Evolutionary conservation across 2,113 vertebrate genomes (phyloP).

Genomic region (Oreochromis niloticus): DNA sequence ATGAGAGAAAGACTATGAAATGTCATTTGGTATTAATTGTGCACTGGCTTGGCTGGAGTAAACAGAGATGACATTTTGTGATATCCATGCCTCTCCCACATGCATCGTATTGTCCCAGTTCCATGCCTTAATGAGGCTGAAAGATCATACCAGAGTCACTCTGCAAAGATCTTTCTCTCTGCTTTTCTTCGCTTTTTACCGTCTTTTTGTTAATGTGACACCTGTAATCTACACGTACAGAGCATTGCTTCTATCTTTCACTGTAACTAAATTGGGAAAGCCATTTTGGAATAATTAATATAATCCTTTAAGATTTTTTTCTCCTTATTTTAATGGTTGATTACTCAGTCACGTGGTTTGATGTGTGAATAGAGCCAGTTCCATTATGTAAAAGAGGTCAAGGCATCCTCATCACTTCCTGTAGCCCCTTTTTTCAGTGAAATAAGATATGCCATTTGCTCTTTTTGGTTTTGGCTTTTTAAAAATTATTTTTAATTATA

Average conservation of each 20-base stretch:
- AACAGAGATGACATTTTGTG: constrained; percentile 65
- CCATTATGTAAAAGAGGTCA: not conserved
- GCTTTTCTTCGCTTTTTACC: not conserved
- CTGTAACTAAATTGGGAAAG: not conserved
- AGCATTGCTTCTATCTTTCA: not conserved
- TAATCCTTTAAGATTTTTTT: not conserved
- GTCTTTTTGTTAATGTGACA: not conserved
- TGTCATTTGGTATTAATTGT: constrained; percentile 66
- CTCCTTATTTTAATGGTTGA: not conserved
- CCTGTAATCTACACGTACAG: not conserved
- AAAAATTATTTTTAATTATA: not conserved
- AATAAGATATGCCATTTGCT: not conserved
- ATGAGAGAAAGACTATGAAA: constrained; percentile 45
- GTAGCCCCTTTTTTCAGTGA: not conserved
- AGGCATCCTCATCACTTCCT: not conserved
- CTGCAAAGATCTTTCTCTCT: not conserved
- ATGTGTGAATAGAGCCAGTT: not conserved
- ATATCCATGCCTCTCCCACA: constrained; percentile 7
- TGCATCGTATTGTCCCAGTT: constrained; percentile 11
- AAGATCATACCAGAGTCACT: constrained; percentile 8
- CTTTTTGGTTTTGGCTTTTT: not conserved
- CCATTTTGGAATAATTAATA: not conserved
- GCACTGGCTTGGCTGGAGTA: constrained; percentile 44
- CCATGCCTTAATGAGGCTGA: constrained; percentile 22
- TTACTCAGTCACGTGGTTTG: not conserved